Percentiles rank a stretch among this genome's conserved stretches.
phyloP scores from a whole-genome alignment of 2,797 vertebrate species.

The Merluccius polli region DNA sequence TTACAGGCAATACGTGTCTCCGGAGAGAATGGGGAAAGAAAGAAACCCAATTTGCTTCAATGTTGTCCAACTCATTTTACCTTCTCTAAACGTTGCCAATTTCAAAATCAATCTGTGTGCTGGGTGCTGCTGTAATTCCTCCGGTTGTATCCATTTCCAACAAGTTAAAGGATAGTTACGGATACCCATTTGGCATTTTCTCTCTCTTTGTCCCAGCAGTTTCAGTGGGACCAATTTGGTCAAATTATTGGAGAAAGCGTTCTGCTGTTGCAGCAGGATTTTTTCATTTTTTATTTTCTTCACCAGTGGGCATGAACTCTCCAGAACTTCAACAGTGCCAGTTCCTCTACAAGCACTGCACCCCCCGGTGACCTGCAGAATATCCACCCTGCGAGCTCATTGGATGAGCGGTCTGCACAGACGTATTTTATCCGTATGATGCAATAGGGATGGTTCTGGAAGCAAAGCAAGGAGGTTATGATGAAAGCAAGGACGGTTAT shows the following conservation, averaged over 20 bases:
- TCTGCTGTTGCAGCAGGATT: constrained; percentile 40
- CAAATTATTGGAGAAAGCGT: constrained; percentile 45
- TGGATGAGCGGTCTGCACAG: not conserved
- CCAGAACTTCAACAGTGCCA: constrained; percentile 35
- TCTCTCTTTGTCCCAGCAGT: constrained; percentile 45
- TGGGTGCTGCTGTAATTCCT: constrained; percentile 18
- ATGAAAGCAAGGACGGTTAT: not conserved
- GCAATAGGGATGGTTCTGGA: constrained; percentile 27
- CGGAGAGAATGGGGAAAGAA: constrained; percentile 15
- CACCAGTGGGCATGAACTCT: constrained; percentile 51
- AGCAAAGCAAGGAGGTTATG: not conserved
- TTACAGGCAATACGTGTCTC: constrained; percentile 53
- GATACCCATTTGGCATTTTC: constrained; percentile 26
- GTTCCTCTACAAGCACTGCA: constrained; percentile 44
- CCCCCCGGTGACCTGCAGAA: constrained; percentile 30
- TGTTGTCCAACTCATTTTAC: constrained; percentile 36
- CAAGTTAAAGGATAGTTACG: constrained; percentile 38
- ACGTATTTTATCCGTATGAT: constrained; percentile 25
- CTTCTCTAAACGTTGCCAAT: constrained; percentile 30
- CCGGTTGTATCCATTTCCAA: constrained; percentile 46
- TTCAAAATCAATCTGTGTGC: constrained; percentile 54
- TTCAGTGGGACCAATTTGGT: constrained; percentile 66
- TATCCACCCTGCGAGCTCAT: not conserved
- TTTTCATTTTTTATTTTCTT: constrained; percentile 43
- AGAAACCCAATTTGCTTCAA: not conserved